phyloP scores from a whole-genome alignment of 2,113 vertebrate species.

The Microcebus griseorufus region DNA sequence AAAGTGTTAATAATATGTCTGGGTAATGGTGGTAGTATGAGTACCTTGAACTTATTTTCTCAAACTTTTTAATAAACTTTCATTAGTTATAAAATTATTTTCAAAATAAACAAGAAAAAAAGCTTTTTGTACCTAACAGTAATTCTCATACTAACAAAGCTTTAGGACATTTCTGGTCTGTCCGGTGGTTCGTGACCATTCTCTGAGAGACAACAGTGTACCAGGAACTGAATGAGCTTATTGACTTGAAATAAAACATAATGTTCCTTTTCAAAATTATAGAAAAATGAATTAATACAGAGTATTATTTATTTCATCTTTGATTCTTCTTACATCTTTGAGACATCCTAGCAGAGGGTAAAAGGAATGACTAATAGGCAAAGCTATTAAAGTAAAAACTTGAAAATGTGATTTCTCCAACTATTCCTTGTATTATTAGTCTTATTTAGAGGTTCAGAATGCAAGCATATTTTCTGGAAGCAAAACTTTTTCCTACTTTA shows the following conservation, averaged over 20 bases:
- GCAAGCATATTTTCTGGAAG: not conserved
- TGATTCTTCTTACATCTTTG: not conserved
- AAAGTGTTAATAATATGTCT: not conserved
- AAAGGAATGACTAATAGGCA: not conserved
- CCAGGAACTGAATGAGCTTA: not conserved
- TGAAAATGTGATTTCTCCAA: slow-evolving; percentile 1
- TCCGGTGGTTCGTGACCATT: not conserved
- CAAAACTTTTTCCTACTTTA: not conserved
- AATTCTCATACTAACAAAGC: not conserved
- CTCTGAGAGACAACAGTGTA: not conserved
- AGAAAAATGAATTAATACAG: slow-evolving; percentile 15
- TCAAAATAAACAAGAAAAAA: not conserved
- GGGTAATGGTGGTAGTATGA: not conserved
- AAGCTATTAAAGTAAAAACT: not conserved
- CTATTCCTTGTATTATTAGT: not conserved
- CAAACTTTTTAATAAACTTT: not conserved
- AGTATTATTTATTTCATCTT: slow-evolving; percentile 9
- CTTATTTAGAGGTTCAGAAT: not conserved
- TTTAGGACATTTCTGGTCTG: not conserved
- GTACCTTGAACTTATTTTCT: not conserved
- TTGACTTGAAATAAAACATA: slow-evolving; percentile 7
- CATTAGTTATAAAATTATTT: slow-evolving; percentile 19
- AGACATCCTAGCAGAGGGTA: not conserved
- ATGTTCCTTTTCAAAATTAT: slow-evolving; percentile 19
- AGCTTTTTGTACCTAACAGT: slow-evolving; percentile 7